A percentile compares a stretch with the other conserved stretches of the same genome.
Evolutionary conservation across 2,888 invertebrate genomes (phyloP).

Genomic region (Drosophila recens): DNA sequence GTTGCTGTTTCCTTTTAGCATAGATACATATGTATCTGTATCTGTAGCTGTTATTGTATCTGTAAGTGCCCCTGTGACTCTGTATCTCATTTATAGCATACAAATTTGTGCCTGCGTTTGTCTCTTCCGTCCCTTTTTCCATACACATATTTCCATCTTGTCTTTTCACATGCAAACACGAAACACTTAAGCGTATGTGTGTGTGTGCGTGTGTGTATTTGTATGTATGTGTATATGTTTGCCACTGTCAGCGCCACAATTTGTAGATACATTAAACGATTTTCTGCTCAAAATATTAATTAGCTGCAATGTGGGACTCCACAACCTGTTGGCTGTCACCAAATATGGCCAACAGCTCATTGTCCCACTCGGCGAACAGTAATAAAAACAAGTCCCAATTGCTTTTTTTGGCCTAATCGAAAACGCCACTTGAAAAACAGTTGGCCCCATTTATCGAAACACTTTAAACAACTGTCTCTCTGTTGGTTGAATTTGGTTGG

Average conservation of each 20-base stretch:
- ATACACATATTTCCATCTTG: neutral
- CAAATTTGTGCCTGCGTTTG: constrained; percentile 43
- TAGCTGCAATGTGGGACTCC: constrained; percentile 45
- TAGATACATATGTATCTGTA: constrained; percentile 35
- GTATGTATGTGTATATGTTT: constrained; percentile 9
- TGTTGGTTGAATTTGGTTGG: neutral
- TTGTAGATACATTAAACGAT: constrained; percentile 61
- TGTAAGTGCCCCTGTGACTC: constrained; percentile 10
- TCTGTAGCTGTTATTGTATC: constrained; percentile 16
- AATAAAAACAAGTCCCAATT: neutral
- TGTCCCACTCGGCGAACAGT: constrained; percentile 5
- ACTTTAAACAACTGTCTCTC: constrained; percentile 35
- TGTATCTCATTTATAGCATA: constrained; percentile 45
- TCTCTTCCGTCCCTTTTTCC: constrained; percentile 23
- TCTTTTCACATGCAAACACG: constrained; percentile 9
- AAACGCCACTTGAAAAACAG: constrained; percentile 6
- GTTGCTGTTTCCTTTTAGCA: constrained; percentile 56
- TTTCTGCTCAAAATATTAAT: constrained; percentile 73
- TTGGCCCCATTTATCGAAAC: constrained; percentile 49
- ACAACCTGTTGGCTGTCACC: constrained; percentile 16
- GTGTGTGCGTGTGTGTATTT: constrained; percentile 16
- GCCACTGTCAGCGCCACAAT: constrained; percentile 55
- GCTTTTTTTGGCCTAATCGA: constrained; percentile 8
- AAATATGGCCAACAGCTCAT: constrained; percentile 14
- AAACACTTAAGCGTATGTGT: constrained; percentile 1